These are phyloP conservation scores for Gavia stellata DNA, from an alignment of 2,113 vertebrate genomes.

Conservation along the genomic window DNA sequence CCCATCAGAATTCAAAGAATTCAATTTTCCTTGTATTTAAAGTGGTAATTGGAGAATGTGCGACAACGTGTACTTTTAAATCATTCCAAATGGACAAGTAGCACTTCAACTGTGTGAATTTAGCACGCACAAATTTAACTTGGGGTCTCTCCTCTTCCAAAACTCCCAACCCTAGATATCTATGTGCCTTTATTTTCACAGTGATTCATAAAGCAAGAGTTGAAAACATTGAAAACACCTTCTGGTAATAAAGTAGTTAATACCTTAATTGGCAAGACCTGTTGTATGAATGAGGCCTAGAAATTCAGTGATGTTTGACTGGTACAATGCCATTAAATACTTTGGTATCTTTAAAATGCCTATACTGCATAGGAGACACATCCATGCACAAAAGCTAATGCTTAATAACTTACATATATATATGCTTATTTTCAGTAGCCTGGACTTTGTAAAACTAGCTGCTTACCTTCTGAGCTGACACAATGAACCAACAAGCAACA, in stretches of 20 bases:
- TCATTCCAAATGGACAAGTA: not conserved
- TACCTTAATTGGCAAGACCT: not conserved
- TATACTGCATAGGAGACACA: not conserved
- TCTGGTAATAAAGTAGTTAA: not conserved
- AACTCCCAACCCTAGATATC: not conserved
- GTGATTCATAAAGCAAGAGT: not conserved
- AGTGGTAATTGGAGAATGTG: not conserved
- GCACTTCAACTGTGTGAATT: not conserved
- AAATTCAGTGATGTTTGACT: not conserved
- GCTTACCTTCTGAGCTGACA: not conserved
- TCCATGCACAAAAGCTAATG: not conserved
- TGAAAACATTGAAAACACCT: not conserved
- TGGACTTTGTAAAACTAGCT: not conserved
- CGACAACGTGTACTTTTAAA: not conserved
- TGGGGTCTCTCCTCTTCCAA: not conserved
- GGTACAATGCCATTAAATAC: not conserved
- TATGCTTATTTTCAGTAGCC: conserved; percentile 7
- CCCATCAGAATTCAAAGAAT: not conserved
- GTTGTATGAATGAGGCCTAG: not conserved
- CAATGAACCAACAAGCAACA: not conserved
- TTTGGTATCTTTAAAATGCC: conserved; percentile 24
- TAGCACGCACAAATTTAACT: not conserved
- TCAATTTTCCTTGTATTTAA: not conserved
- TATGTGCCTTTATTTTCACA: conserved; percentile 22
- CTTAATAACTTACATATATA: not conserved